These are phyloP conservation scores for Ruditapes philippinarum DNA, from an alignment of 1,140 invertebrate species.

Conservation along the genomic window DNA sequence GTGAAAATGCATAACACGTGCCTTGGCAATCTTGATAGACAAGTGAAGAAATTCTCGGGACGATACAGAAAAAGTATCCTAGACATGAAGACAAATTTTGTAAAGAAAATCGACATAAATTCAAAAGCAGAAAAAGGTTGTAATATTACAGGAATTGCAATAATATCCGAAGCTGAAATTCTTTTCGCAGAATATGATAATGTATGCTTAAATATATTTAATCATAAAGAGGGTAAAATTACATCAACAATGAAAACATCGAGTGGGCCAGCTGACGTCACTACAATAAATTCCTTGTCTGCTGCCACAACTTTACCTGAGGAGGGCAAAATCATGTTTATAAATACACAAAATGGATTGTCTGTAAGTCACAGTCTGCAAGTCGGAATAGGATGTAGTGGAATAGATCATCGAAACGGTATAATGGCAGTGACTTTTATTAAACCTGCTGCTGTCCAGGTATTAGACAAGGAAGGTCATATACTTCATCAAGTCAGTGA, in stretches of 20 bases:
- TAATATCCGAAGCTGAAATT: not conserved
- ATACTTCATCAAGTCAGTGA: not conserved
- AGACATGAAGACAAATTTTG: not conserved
- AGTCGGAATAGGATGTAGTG: not conserved
- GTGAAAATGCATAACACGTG: not conserved
- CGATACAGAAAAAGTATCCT: not conserved
- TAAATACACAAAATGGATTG: not conserved
- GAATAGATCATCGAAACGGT: not conserved
- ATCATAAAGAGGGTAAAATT: not conserved
- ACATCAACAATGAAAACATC: not conserved
- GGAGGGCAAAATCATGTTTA: not conserved
- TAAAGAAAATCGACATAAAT: not conserved
- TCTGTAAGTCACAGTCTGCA: not conserved
- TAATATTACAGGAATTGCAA: not conserved
- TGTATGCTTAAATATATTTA: not conserved
- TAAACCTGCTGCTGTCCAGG: not conserved
- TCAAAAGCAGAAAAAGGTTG: not conserved
- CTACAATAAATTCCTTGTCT: not conserved
- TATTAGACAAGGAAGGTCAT: not conserved
- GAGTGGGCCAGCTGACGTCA: not conserved
- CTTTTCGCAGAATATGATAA: not conserved
- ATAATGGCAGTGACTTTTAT: not conserved
- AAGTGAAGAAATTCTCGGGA: too few species aligned
- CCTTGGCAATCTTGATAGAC: not conserved
- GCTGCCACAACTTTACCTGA: not conserved